Conservation (phyloP, 2,888 invertebrate species). For the Tortricodes alternella region DNA sequence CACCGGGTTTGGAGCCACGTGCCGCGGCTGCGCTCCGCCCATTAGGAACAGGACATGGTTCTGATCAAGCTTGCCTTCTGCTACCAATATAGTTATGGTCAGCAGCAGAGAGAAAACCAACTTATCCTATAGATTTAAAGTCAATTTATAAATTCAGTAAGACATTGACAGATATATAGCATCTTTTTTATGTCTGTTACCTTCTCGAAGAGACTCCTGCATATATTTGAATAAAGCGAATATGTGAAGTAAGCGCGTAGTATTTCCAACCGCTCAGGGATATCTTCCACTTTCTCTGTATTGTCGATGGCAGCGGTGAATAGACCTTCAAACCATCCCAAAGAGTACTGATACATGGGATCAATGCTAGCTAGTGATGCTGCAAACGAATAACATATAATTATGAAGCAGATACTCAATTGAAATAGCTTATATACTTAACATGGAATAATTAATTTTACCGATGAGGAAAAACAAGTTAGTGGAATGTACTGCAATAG, state of each 20-base stretch:
- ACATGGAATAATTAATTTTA: constrained; percentile 51
- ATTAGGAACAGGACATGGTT: constrained; percentile 93
- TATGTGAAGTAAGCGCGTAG: constrained; percentile 92
- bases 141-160: too few species aligned
- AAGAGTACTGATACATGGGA: constrained; percentile 98
- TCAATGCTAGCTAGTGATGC: constrained; percentile 95
- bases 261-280: constrained; percentile 87
- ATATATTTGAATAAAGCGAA: constrained; percentile 94
- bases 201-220: constrained; percentile 96
- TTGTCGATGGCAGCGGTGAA: constrained; percentile 94
- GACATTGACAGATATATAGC: too few species aligned
- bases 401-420: neutral
- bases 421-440: neutral
- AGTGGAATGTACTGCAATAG: constrained; percentile 94
- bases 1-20: constrained; percentile 61
- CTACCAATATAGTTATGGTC: constrained; percentile 86
- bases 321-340: constrained; percentile 96
- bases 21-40: constrained; percentile 86
- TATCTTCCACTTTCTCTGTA: constrained; percentile 92
- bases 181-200: constrained; percentile 55
- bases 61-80: constrained; percentile 82
- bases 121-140: constrained; percentile 86
- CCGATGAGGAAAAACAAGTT: constrained; percentile 95
- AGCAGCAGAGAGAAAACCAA: constrained; percentile 92
- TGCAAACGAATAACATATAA: constrained; percentile 52